These are phyloP conservation scores for Drosophila tristis DNA, from an alignment of 1,140 invertebrate species.

Conservation along the genomic window DNA sequence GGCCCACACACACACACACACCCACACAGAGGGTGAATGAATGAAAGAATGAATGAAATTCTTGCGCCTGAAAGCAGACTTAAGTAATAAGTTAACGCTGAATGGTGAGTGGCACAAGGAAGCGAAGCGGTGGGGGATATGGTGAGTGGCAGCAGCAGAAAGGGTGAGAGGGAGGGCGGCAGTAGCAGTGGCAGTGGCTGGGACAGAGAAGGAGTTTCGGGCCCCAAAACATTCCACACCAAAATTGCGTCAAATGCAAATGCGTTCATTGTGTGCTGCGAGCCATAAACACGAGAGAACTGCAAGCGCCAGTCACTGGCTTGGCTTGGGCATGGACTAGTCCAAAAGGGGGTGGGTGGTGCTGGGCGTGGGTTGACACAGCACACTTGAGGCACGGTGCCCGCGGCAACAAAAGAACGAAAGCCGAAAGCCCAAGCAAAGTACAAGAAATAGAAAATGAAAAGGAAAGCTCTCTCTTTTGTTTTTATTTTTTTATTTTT, in stretches of 20 bases:
- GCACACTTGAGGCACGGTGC: slow-evolving; percentile 69
- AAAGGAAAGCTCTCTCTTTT: slow-evolving; percentile 43
- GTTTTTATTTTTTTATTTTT: slow-evolving; percentile 3
- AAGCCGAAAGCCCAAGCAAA: slow-evolving; percentile 18
- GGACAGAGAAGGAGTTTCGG: not conserved
- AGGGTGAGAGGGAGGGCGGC: no score
- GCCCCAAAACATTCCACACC: slow-evolving; percentile 49
- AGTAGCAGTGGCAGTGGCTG: no score
- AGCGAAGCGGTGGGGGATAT: no score
- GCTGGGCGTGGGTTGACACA: slow-evolving; percentile 11
- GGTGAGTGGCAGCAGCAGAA: no score
- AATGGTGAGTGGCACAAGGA: not conserved
- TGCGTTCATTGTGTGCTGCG: slow-evolving; percentile 66
- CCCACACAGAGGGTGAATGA: slow-evolving; percentile 13
- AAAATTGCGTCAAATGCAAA: slow-evolving; percentile 75
- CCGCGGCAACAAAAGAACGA: slow-evolving; percentile 57
- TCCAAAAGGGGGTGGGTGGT: no score
- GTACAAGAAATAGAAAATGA: not conserved
- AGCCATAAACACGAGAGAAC: slow-evolving; percentile 32
- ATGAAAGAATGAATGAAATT: slow-evolving; percentile 75
- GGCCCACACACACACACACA: not conserved
- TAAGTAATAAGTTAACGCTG: slow-evolving; percentile 63
- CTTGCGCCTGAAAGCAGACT: slow-evolving; percentile 76
- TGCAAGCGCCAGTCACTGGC: slow-evolving; percentile 59
- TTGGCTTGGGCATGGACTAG: not conserved